Percentiles rank a stretch among this genome's conserved stretches.
These are phyloP conservation scores for Centrocercus urophasianus DNA, from an alignment of 2,113 vertebrate species.

Conservation along the genomic window DNA sequence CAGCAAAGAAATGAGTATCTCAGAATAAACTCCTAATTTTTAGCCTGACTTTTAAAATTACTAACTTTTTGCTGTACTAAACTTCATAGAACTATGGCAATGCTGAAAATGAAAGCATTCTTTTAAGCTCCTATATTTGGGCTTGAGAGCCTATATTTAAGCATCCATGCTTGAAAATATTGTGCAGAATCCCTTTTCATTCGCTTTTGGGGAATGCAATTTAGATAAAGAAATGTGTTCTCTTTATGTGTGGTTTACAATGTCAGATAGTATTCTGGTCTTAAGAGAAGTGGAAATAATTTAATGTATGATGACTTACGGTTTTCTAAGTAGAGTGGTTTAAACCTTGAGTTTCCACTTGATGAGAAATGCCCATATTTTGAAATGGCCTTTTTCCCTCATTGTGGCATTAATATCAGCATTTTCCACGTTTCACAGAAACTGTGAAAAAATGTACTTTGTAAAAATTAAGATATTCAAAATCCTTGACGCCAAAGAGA, in stretches of 20 bases:
- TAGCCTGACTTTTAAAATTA: not conserved
- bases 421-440: not conserved
- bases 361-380: not conserved
- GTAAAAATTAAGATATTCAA: not conserved
- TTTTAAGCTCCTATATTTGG: slow-evolving; percentile 32
- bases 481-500: not conserved
- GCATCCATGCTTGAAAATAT: slow-evolving; percentile 11
- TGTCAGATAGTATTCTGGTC: not conserved
- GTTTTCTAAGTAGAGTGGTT: not conserved
- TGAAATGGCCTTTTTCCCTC: not conserved
- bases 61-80: not conserved
- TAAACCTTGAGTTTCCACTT: not conserved
- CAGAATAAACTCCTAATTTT: not conserved
- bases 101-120: slow-evolving; percentile 36
- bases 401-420: not conserved
- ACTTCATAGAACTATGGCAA: not conserved
- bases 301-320: not conserved
- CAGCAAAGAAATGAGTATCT: not conserved
- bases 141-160: slow-evolving; percentile 10
- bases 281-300: slow-evolving; percentile 17
- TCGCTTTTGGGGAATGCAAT: slow-evolving; percentile 15
- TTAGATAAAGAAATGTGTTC: slow-evolving; percentile 1
- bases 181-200: slow-evolving; percentile 7
- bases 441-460: not conserved
- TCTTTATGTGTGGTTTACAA: not conserved